Evolutionary conservation across 1,140 invertebrate genomes (phyloP), one percentile per base, ranked within the genome.

Genomic region (Helicoverpa zea): DNA sequence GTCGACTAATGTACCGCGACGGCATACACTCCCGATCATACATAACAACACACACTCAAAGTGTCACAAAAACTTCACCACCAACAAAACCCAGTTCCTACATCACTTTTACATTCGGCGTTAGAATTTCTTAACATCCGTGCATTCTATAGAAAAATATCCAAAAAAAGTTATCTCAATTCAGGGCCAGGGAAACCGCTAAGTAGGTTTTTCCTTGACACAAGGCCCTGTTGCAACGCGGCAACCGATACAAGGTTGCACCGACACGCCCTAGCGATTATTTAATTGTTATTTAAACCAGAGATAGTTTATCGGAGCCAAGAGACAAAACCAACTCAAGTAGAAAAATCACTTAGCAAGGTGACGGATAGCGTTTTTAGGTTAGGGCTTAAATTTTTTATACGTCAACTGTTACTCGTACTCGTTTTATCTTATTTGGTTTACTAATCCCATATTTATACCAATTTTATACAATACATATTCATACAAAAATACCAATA

Each of bases 201-300:
- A 94, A 93, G 90, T 94, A 86, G 91, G 90, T 90, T 93, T 94
- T 93, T 91, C 93, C 93, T 94, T 94, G 93, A 94, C 93, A 94
- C 91, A 86, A 89, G 90, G 89, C 91, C 87, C 89, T 94, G 92
- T 93, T 93, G 92, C 90, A 94, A 93, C 90, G 86, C 87, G 84
- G 88, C 92, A 91, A 91, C 89, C 83, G 91, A 90, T 85, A 93
- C 93, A 94, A 94, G 93, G 92, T 93, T 90, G 82, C 83, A 30
- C 82, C 87, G 92, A 94, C 90, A 95, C 91, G 93, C 93, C 93
- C 92, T 93, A 89, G 88, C 92, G 87, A 90, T 94, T 94, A 92
- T 93, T 94, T 94, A 94, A 94, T 94, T 94, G 91, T 94, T 91
- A 94, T 92, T 93, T 90, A 93, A 92, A 90, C 87, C 85, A 86